Evolutionary conservation across 2,113 vertebrate species (phyloP), one percentile per base, ranked within the genome.

Genomic region (Hippocampus mohnikei): DNA sequence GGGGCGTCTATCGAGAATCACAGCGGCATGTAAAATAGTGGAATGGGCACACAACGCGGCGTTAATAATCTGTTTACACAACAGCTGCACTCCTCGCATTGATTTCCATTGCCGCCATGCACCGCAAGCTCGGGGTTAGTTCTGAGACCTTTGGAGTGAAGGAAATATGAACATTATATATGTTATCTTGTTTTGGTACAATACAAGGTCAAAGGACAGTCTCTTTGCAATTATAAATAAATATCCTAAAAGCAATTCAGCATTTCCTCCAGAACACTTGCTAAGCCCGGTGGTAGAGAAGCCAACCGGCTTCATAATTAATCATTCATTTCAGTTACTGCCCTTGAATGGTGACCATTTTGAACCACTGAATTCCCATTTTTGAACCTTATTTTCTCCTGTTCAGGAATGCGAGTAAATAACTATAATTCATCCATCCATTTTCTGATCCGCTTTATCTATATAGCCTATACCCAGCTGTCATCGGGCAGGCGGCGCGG

Each of bases 31-130:
- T 88, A 87, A 87, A 84, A 80, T 83, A 87, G 75, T 84, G 81
- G 85, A 85, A 85, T 77, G 75, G 81, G 72, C 81, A 71, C 76
- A 82, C 76, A 86, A 81, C 78, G 80, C 70, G 75, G 68, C 46
- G 74, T 79, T 88, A 88, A 91, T 90, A 88, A 88, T 89, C 74
- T 85, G 76, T 90, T 90, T 88, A 89, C 84, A 88, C 85, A 85
- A 80, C 85, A 88, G 20, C 62, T 73, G 67, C 66, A 53, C 81
- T 27, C n/a, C 46, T 79, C 18, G n/a, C 48, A 88, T 89, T 78
- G 88, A 89, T 90, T 89, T 88, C 79, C 83, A 79, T 85, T 88
- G 73, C 56, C 41, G 8, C 33, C 29, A 71, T 41, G 12, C 65
- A 71, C 53, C 70, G 76, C 67, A 70, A 58, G 29, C 23, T 37